Base-by-base conservation (phyloP, 2,797 vertebrate species). In the Stomatorhinus walkeri region DNA sequence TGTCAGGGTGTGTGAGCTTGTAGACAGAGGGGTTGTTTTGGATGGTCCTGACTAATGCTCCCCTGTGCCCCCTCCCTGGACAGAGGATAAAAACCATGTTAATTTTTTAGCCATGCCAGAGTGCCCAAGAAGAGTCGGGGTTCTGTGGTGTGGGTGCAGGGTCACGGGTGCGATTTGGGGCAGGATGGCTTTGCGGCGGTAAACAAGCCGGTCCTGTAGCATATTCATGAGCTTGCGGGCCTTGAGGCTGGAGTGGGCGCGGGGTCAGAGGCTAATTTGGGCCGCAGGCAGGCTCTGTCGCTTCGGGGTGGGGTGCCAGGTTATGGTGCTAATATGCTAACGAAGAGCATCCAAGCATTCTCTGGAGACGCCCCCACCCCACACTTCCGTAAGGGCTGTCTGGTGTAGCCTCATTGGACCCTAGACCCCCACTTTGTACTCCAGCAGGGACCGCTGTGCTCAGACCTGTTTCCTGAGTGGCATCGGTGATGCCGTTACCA, bases 31-130 rank as follows among this genome's bases (percentile, higher is more conserved):
- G 32, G 24, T 32, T 68, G 24, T 83, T 94, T 91, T 93, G 94
- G 88, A 61, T 89, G 89, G 94, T 95, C 95, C 95, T 96, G 93
- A 91, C 91, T 94, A 95, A 94, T 94, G 93, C 93, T 91, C 88
- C 91, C 28, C 79, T 52, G 86, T 89, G 46, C 28, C 88, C 88
- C 49, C 59, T 52, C 19, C 5, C 5, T 19, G 59, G 52, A 16
- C 95, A 94, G 95, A 91, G 64, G 93, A 94, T 96, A 95, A 96
- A 96, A 96, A 95, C 95, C 92, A 64, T 83, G 92, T 95, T 93
- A 95, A 96, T 90, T 94, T 95, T 96, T 96, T 90, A 96, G 89
- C 72, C 56, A 40, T 89, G 4, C 3, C 28, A 10, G 46, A 64
- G 14, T 5, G 12, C 72, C 36, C 19, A n/a, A 16, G 16, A 8